Conservation (phyloP, 2,888 invertebrate genomes). For the Gryllus longicercus region DNA sequence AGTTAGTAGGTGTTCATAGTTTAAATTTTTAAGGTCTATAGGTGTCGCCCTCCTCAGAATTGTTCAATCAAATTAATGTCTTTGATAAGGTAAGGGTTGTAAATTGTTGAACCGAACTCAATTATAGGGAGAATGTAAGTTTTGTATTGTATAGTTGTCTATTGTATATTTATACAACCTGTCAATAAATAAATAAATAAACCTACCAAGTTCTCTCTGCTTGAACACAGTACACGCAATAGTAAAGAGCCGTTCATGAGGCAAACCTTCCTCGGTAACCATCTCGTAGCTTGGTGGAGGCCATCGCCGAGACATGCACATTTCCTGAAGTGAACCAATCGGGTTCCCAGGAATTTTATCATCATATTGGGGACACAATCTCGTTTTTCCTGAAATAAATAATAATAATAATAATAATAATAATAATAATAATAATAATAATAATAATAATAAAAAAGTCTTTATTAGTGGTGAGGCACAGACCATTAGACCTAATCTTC, state of each 20-base stretch:
- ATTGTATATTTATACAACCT: not conserved
- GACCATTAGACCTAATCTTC: too few relatives aligned
- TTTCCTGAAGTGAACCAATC: constrained; percentile 87
- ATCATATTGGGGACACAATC: constrained; percentile 49
- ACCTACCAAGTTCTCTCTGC: constrained; percentile 62
- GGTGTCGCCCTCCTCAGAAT: too few relatives aligned
- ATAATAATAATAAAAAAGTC: too few relatives aligned
- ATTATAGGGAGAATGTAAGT: too few relatives aligned
- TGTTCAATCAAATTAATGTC: too few relatives aligned
- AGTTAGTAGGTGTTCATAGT: too few relatives aligned
- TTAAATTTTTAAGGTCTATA: too few relatives aligned
- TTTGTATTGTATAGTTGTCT: not conserved
- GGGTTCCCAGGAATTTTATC: constrained; percentile 89
- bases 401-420: too few relatives aligned
- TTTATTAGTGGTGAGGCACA: too few relatives aligned
- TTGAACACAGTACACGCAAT: constrained; percentile 86
- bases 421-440: too few relatives aligned
- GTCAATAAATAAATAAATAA: not conserved
- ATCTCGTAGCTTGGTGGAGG: constrained; percentile 93
- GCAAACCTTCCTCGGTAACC: constrained; percentile 80
- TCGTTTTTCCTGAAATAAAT: constrained; percentile 28
- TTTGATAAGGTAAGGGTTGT: too few relatives aligned
- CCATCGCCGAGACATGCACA: constrained; percentile 95
- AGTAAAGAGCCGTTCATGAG: constrained; percentile 91
- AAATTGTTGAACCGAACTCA: too few relatives aligned